phyloP scores from a whole-genome alignment of 2,113 vertebrate genomes.

The Brevimyrus niger region DNA sequence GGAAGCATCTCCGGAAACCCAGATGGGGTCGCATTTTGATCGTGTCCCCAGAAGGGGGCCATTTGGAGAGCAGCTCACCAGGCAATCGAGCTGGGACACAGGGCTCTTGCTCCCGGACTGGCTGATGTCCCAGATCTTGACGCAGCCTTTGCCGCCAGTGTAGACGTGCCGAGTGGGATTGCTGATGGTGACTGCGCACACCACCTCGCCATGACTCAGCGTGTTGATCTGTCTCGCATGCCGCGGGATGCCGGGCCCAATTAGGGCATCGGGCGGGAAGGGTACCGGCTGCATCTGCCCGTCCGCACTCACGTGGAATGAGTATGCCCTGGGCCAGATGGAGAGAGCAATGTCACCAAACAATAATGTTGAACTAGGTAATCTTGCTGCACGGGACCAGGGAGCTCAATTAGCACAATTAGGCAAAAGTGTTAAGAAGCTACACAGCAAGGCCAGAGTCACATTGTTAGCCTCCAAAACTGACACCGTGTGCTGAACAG shows the following conservation, averaged over 20 bases:
- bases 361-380: background rate
- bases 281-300: conserved; percentile 97
- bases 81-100: conserved; percentile 90
- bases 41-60: background rate
- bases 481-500: background rate
- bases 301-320: conserved; percentile 89
- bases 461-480: background rate
- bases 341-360: background rate
- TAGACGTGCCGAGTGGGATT: conserved; percentile 93
- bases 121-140: conserved; percentile 98
- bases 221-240: conserved; percentile 96
- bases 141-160: conserved; percentile 90
- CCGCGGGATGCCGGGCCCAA: conserved; percentile 85
- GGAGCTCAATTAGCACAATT: conserved; percentile 1
- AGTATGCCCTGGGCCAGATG: conserved; percentile 71
- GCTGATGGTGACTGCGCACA: conserved; percentile 94
- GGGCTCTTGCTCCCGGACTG: conserved; percentile 95
- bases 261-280: conserved; percentile 88
- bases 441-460: background rate
- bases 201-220: conserved; percentile 87
- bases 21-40: background rate
- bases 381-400: background rate
- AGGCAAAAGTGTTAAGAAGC: background rate
- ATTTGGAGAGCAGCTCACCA: conserved; percentile 60
- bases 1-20: background rate